These are phyloP conservation scores for Hippolais icterina DNA, from an alignment of 2,113 vertebrate species.

Conservation along the genomic window DNA sequence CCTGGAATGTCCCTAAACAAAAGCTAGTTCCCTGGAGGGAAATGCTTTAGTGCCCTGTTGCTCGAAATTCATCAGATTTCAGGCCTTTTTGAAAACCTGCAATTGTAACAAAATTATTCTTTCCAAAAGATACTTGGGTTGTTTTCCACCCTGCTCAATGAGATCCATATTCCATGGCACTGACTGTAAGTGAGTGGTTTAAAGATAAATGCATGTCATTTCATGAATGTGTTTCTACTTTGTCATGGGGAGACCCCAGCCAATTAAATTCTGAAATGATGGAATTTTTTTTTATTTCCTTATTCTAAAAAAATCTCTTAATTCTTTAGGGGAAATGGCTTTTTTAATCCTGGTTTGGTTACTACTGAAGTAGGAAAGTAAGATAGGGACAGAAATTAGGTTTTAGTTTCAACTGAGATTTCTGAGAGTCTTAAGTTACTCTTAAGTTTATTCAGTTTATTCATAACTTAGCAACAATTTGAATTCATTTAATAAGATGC, in stretches of 20 bases:
- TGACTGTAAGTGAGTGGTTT: background rate
- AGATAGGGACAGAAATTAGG: background rate
- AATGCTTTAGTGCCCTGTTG: conserved; percentile 42
- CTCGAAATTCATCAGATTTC: conserved; percentile 51
- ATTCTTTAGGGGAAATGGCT: background rate
- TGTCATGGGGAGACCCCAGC: background rate
- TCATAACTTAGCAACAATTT: background rate
- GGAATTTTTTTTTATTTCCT: background rate
- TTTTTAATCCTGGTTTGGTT: background rate
- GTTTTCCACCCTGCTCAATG: conserved; percentile 56
- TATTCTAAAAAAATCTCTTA: background rate
- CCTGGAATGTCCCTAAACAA: conserved; percentile 58
- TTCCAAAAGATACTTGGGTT: conserved; percentile 38
- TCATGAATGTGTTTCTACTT: conserved; percentile 52
- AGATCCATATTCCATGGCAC: conserved; percentile 59
- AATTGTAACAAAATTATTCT: conserved; percentile 11
- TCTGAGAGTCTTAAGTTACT: background rate
- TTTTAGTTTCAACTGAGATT: background rate
- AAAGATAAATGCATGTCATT: conserved; percentile 35
- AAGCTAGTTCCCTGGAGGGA: conserved; percentile 20
- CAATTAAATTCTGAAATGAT: conserved; percentile 16
- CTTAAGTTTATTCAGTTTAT: background rate
- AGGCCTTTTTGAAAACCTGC: background rate
- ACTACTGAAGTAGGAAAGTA: background rate
- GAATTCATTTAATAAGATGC: background rate